phyloP scores from a whole-genome alignment of 1,140 invertebrate species.

The Amphibalanus amphitrite region DNA sequence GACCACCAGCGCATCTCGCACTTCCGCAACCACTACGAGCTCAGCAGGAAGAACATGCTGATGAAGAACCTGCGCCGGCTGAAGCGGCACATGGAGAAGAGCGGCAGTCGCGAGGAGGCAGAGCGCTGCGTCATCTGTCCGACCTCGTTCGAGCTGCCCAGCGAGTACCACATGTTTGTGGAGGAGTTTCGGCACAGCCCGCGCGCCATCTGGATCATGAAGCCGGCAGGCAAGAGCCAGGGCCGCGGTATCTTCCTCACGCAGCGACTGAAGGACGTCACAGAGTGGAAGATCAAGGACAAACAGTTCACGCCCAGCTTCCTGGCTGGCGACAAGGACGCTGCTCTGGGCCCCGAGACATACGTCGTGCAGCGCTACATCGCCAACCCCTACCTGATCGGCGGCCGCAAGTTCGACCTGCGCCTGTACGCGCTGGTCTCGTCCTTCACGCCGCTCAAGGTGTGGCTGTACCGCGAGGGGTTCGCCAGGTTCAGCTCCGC shows the following conservation, averaged over 20 bases:
- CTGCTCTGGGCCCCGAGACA: constrained; percentile 59
- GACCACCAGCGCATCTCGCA: constrained; percentile 63
- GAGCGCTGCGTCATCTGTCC: constrained; percentile 78
- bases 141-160: constrained; percentile 78
- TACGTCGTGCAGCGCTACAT: constrained; percentile 80
- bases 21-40: constrained; percentile 86
- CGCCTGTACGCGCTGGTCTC: constrained; percentile 62
- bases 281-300: constrained; percentile 16
- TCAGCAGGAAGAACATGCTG: constrained; percentile 81
- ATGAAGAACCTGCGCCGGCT: constrained; percentile 94
- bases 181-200: constrained; percentile 78
- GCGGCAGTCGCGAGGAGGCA: constrained; percentile 64
- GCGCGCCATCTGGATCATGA: constrained; percentile 92
- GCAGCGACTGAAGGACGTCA: constrained; percentile 36
- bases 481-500: constrained; percentile 72
- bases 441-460: constrained; percentile 63
- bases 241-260: constrained; percentile 62
- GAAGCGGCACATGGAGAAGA: constrained; percentile 61
- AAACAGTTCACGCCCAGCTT: constrained; percentile 38
- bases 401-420: constrained; percentile 78
- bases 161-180: constrained; percentile 31
- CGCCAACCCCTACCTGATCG: constrained; percentile 64
- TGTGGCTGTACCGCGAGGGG: constrained; percentile 54
- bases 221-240: constrained; percentile 82
- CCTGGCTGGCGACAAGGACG: constrained; percentile 34